phyloP scores from a whole-genome alignment of 2,888 invertebrate genomes.

The Cataglyphis cursor region DNA sequence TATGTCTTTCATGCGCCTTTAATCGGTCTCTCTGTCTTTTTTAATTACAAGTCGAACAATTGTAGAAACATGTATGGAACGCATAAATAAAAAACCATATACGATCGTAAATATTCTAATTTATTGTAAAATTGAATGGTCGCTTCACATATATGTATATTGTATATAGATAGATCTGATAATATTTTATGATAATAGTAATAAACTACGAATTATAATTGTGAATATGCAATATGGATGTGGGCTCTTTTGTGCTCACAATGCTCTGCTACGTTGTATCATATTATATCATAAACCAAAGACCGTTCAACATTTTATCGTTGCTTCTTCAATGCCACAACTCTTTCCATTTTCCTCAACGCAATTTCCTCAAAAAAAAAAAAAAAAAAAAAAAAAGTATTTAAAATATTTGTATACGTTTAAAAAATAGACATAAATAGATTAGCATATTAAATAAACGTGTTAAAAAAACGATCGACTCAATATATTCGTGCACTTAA shows the following conservation, averaged over 20 bases:
- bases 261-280: conserved; percentile 80
- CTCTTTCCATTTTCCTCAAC: neutral
- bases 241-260: conserved; percentile 58
- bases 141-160: conserved; percentile 73
- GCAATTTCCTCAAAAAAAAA: neutral
- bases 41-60: conserved; percentile 1
- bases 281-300: conserved; percentile 84
- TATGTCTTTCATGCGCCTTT: conserved; percentile 19
- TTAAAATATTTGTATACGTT: neutral
- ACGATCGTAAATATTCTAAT: conserved; percentile 3
- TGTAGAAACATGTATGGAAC: conserved; percentile 45
- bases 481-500: neutral
- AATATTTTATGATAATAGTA: conserved; percentile 67
- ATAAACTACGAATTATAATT: conserved; percentile 72
- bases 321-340: conserved; percentile 35
- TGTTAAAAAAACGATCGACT: neutral
- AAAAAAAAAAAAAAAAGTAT: neutral
- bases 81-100: conserved; percentile 19
- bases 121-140: conserved; percentile 22
- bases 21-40: conserved; percentile 58
- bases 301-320: conserved; percentile 79
- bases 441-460: neutral
- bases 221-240: conserved; percentile 73
- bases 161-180: conserved; percentile 78
- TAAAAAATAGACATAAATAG: neutral